Percentiles rank a stretch among this genome's conserved stretches.
Evolutionary conservation across 2,797 vertebrate genomes (phyloP).

Genomic region (Valencia hispanica): DNA sequence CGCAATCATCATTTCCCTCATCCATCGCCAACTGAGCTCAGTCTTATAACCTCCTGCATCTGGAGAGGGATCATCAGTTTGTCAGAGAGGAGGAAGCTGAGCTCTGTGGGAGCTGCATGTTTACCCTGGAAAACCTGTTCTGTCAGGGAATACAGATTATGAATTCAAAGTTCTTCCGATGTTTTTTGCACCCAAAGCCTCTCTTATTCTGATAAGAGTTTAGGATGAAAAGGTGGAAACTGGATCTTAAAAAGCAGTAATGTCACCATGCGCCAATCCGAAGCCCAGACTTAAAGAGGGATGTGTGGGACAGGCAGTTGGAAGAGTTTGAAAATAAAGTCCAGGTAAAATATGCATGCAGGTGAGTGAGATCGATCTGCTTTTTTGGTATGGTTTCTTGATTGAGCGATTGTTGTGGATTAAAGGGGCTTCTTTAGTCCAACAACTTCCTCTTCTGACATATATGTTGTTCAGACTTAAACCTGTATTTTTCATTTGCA

Average conservation of each 20-base stretch:
- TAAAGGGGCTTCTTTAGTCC: not conserved
- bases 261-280: constrained; percentile 36
- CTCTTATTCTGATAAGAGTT: constrained; percentile 33
- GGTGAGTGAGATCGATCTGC: constrained; percentile 55
- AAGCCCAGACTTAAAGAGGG: constrained; percentile 9
- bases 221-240: constrained; percentile 58
- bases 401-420: not conserved
- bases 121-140: not conserved
- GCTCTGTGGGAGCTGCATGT: constrained; percentile 17
- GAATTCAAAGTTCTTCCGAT: constrained; percentile 26
- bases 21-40: constrained; percentile 53
- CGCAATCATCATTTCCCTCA: constrained; percentile 39
- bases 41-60: constrained; percentile 50
- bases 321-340: constrained; percentile 29
- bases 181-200: constrained; percentile 7
- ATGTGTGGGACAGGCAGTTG: constrained; percentile 48
- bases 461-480: not conserved
- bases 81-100: constrained; percentile 15
- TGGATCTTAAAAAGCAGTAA: constrained; percentile 34
- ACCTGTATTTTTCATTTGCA: not conserved
- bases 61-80: constrained; percentile 48
- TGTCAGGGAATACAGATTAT: constrained; percentile 3
- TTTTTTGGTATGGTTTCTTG: not conserved
- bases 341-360: constrained; percentile 54
- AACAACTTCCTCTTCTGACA: not conserved